phyloP scores from a whole-genome alignment of 2,888 invertebrate genomes.

The Cosmia pyralina region DNA sequence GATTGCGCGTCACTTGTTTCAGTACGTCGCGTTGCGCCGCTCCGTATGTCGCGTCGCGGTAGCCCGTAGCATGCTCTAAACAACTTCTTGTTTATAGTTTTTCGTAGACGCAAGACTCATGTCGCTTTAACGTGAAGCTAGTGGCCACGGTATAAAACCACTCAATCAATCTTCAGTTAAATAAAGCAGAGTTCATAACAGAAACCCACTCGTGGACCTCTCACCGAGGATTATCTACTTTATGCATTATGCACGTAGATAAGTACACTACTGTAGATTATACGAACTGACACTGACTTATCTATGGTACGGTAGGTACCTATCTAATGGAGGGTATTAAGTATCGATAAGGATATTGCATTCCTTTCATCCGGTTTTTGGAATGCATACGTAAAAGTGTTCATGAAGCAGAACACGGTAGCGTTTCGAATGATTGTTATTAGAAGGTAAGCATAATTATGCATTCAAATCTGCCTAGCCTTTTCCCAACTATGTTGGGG shows the following conservation, averaged over 20 bases:
- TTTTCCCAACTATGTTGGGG: too few relatives aligned
- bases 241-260: slow-evolving; percentile 52
- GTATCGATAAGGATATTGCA: slow-evolving; percentile 33
- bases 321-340: slow-evolving; percentile 33
- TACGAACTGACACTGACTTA: slow-evolving; percentile 44
- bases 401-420: too few relatives aligned
- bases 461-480: too few relatives aligned
- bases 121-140: not conserved
- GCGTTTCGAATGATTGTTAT: not conserved
- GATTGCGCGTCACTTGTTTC: not conserved
- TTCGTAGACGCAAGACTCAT: too few relatives aligned
- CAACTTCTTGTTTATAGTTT: too few relatives aligned
- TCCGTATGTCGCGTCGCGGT: too few relatives aligned
- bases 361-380: not conserved
- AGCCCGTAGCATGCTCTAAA: not conserved
- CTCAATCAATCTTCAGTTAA: slow-evolving; percentile 8
- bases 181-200: slow-evolving; percentile 34
- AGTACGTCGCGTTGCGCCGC: too few relatives aligned
- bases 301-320: slow-evolving; percentile 2
- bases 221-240: slow-evolving; percentile 42
- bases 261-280: slow-evolving; percentile 45
- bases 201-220: slow-evolving; percentile 35
- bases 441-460: too few relatives aligned
- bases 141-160: slow-evolving; percentile 13
- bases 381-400: too few relatives aligned